Evolutionary conservation across 2,113 vertebrate species (phyloP), one percentile per base, ranked within the genome.

Genomic region (Hystrix cristata): DNA sequence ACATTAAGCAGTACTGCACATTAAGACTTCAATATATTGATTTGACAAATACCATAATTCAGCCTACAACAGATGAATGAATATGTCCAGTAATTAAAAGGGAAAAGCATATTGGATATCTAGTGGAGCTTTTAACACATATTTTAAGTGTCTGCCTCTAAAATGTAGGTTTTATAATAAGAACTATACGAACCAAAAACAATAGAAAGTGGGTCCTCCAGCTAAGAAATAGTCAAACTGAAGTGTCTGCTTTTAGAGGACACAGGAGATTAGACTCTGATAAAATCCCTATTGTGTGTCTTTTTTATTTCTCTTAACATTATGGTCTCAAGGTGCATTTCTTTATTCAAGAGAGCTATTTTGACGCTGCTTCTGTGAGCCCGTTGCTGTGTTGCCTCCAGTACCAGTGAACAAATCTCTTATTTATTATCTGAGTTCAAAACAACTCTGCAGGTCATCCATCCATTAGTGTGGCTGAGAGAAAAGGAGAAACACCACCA

Each of bases 331-430:
- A 76, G 43, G 72, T 76, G 25, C 43, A 48, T 76, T 76, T 76
- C 43, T 48, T 95, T 97, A 95, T 76, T 97, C 1, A 6, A 80
- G 0, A 95, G 94, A 91, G 98, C 99, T 0, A 98, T 98, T 97
- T 99, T 99, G 86, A 98, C 98, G 21, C 98, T 98, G 99, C 98
- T 99, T 99, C 86, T 99, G 98, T 34, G 99, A 99, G 91, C 99
- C 99, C 99, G 99, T 99, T 81, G 96, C 98, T 96, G 92, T 74
- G 43, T 53, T 0, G 27, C 94, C 81, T 80, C 90, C 97, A 96
- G 87, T 94, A 69, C 84, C 94, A 89, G 97, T 93, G 8, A 96
- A 95, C 34, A 55, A 90, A 96, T 0, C 3, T 38, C 83, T 67
- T 96, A 72, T 97, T 78, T 96, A 81, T 97, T 78, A 96, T 0